A percentile compares a stretch with the other conserved stretches of the same genome.
Conservation (phyloP, 2,113 vertebrate species). For the Eulemur macaco region DNA sequence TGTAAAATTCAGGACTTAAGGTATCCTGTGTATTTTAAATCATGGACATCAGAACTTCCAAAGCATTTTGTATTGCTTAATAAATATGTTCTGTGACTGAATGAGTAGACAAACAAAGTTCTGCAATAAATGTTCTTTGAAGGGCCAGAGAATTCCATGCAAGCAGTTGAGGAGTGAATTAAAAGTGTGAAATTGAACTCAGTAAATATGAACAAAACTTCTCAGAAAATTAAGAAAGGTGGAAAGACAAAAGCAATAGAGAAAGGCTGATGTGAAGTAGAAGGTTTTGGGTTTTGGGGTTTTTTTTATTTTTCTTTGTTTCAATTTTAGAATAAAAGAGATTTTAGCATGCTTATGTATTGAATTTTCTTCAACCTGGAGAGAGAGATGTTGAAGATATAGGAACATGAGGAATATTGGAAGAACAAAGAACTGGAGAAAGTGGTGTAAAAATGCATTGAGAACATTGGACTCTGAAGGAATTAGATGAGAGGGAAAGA, state of each 20-base stretch:
- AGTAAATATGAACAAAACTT: not conserved
- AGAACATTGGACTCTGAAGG: not conserved
- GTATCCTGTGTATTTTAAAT: not conserved
- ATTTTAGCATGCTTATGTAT: not conserved
- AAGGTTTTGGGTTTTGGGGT: not conserved
- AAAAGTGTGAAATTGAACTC: not conserved
- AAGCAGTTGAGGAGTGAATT: not conserved
- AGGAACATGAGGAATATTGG: not conserved
- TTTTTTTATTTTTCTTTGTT: not conserved
- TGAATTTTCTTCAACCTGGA: not conserved
- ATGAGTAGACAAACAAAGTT: not conserved
- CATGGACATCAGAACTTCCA: not conserved
- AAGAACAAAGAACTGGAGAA: not conserved
- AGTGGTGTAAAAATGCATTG: not conserved
- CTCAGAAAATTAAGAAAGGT: not conserved
- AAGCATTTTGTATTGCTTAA: not conserved
- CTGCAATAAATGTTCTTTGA: not conserved
- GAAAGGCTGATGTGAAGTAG: not conserved
- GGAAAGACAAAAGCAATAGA: not conserved
- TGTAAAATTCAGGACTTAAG: not conserved
- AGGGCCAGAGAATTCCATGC: not conserved
- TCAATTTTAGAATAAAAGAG: not conserved
- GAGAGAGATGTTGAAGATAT: not conserved
- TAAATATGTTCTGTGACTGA: not conserved
- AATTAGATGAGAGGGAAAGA: not conserved